These are phyloP conservation scores for Tanaodytes sp. DNA, from an alignment of 2,888 invertebrate species.

Conservation along the genomic window DNA sequence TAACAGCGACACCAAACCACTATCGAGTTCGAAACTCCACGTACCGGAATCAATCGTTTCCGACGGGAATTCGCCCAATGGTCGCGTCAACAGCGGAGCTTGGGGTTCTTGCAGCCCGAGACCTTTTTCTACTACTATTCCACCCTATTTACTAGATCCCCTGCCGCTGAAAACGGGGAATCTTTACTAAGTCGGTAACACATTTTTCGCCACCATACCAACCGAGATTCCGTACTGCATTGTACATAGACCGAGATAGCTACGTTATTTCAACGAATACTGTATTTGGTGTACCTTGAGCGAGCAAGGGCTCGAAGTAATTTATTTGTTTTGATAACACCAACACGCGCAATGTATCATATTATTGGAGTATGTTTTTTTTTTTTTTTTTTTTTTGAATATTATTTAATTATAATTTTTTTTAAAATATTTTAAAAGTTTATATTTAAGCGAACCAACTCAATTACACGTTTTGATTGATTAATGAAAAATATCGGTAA, in stretches of 20 bases:
- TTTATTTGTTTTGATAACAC: too few relatives aligned
- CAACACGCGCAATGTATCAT: too few relatives aligned
- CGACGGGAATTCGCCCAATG: constrained; percentile 66
- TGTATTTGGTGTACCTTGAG: constrained; percentile 49
- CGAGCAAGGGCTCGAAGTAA: too few relatives aligned
- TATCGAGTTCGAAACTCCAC: constrained; percentile 44
- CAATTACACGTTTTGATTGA: too few relatives aligned
- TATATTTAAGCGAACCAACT: too few relatives aligned
- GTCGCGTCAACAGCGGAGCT: constrained; percentile 71
- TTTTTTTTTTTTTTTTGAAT: too few relatives aligned
- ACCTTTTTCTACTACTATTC: constrained; percentile 77
- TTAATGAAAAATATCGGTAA: too few relatives aligned
- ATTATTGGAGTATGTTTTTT: too few relatives aligned
- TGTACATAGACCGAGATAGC: constrained; percentile 44
- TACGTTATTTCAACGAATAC: constrained; percentile 35
- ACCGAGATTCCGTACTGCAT: constrained; percentile 15
- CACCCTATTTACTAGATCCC: constrained; percentile 73
- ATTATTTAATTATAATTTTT: too few relatives aligned
- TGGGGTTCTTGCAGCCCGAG: constrained; percentile 79
- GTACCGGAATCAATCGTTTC: constrained; percentile 54
- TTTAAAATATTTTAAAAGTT: too few relatives aligned
- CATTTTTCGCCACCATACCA: constrained; percentile 13
- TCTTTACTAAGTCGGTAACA: constrained; percentile 64
- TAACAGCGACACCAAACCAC: constrained; percentile 69
- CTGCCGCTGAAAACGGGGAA: constrained; percentile 71